Evolutionary conservation across 2,888 invertebrate genomes (phyloP), one percentile per base, ranked within the genome.

Genomic region (Lacanobia wlatinum): DNA sequence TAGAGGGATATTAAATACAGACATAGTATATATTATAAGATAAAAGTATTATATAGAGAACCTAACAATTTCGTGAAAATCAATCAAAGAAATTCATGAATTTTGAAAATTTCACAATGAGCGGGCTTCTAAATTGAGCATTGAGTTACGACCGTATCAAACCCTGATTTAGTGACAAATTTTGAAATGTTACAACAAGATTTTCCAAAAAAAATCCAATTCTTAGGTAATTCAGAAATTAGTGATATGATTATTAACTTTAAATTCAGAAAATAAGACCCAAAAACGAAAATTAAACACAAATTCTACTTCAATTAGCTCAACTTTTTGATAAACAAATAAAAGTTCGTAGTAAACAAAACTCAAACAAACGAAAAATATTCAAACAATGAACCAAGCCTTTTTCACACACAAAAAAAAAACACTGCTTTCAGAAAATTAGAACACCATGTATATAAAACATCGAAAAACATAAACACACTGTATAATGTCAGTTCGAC

Each of bases 391-490:
- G 18, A 18, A 18, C 48, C 53, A 59, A 18, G n/a, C 4, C 2
- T 2, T 48, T 40, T 55, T 56, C 48, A 12, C 21, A 40, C 65
- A 21, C 28, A 60, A 4, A n/a, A 28, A 55, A n/a, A 23, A 18
- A 23, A 43, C 75, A 71, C 76, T 71, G 16, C 50, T 48, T 61
- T 58, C 66, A 56, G 43, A 43, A 66, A 72, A 66, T 50, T n/a
- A 69, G 61, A 46, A 4, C 79, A 78, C 67, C 66, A 63, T 78
- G 72, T 84, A 74, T 77, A 77, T 62, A 40, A 52, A 76, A 73
- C 66, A 61, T 38, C 38, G 28, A 62, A 10, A 60, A 70, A 70
- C 16, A 38, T 48, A 72, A 73, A 76, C 74, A 80, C 74, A 66
- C 78, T 64, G 52, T 79, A 80, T 63, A 56, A 53, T 43, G 18